Evolutionary conservation across 2,797 vertebrate genomes (phyloP).

Genomic region (Glyptemys insculpta): DNA sequence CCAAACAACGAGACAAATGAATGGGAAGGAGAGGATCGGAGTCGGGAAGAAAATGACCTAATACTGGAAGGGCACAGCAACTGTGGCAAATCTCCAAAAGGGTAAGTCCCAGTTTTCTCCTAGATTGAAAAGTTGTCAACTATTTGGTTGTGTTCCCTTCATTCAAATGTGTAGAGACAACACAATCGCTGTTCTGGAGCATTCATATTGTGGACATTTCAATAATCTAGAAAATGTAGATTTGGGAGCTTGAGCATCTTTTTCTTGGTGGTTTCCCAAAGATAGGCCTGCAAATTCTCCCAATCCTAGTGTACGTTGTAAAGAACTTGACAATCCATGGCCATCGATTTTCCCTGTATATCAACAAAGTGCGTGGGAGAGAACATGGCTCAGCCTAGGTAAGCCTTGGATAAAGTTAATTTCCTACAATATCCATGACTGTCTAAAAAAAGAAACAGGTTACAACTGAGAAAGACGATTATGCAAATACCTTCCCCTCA

Average conservation of each 20-base stretch:
- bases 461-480: background rate
- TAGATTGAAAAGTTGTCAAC: background rate
- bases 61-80: background rate
- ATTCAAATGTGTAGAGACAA: background rate
- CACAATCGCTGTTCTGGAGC: background rate
- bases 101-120: background rate
- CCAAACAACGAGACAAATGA: background rate
- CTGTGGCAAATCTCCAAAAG: background rate
- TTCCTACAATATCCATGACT: slow-evolving; percentile 31
- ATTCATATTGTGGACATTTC: background rate
- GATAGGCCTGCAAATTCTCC: background rate
- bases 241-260: background rate
- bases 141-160: background rate
- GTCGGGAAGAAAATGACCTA: background rate
- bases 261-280: background rate
- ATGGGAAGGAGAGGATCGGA: background rate
- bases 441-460: background rate
- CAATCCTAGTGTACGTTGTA: background rate
- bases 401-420: background rate
- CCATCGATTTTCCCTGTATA: background rate
- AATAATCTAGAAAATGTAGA: background rate
- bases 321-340: background rate
- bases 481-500: slow-evolving; percentile 22
- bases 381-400: background rate
- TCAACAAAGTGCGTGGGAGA: background rate